Conservation (phyloP, 1,140 invertebrate species). For the Ips nitidus region DNA sequence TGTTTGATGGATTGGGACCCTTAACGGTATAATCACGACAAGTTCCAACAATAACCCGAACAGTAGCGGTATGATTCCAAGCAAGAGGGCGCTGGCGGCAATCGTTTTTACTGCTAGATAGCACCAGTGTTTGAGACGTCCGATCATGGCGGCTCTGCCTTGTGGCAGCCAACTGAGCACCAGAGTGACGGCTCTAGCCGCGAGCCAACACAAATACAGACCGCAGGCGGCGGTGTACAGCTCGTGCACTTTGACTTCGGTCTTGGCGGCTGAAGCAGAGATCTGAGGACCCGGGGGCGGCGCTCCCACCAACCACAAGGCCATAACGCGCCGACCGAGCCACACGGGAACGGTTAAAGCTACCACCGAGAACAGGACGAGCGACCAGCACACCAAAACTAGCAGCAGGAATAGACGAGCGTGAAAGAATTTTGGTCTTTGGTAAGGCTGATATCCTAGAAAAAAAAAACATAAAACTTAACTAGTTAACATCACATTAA, state of each 20-base stretch:
- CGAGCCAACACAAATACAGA: slow-evolving; percentile 91
- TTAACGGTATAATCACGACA: slow-evolving; percentile 86
- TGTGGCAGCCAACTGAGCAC: slow-evolving; percentile 85
- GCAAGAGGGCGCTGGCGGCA: slow-evolving; percentile 74
- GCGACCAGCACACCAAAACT: slow-evolving; percentile 78
- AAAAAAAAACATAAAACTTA: slow-evolving; percentile 22
- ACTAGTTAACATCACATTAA: background rate
- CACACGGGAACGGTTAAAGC: slow-evolving; percentile 88
- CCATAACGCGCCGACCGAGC: slow-evolving; percentile 85
- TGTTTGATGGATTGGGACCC: slow-evolving; percentile 92
- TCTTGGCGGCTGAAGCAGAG: slow-evolving; percentile 51
- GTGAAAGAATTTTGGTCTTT: slow-evolving; percentile 79
- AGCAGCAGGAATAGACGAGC: slow-evolving; percentile 77
- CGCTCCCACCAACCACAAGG: slow-evolving; percentile 72
- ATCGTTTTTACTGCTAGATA: slow-evolving; percentile 67
- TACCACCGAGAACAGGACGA: slow-evolving; percentile 79
- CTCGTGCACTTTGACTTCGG: slow-evolving; percentile 81
- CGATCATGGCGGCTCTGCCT: slow-evolving; percentile 75
- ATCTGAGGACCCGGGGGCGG: slow-evolving; percentile 52
- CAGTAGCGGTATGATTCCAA: slow-evolving; percentile 90
- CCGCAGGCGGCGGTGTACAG: slow-evolving; percentile 94
- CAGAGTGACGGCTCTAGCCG: slow-evolving; percentile 74
- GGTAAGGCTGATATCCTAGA: slow-evolving; percentile 83
- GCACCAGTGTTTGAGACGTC: slow-evolving; percentile 75
- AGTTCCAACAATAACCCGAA: slow-evolving; percentile 90